Evolutionary conservation across 2,888 invertebrate species (phyloP).

Genomic region (Tribolium freemani): DNA sequence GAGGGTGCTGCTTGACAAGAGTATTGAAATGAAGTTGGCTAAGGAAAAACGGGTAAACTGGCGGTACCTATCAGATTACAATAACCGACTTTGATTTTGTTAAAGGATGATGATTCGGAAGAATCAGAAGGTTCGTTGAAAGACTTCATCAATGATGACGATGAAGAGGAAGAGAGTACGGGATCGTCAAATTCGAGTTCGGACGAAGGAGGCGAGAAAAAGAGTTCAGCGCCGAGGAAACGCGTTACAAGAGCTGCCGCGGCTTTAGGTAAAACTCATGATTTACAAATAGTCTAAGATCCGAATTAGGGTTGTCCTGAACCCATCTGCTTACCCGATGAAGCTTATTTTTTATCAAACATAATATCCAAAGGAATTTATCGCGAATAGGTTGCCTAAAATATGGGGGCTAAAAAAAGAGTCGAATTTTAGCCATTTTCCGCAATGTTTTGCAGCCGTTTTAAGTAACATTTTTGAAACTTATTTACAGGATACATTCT

Average conservation of each 20-base stretch:
- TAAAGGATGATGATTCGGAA: constrained; percentile 46
- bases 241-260: constrained; percentile 71
- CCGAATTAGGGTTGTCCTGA: too few relatives aligned
- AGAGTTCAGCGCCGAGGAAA: constrained; percentile 39
- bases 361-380: too few relatives aligned
- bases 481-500: too few relatives aligned
- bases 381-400: too few relatives aligned
- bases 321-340: too few relatives aligned
- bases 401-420: too few relatives aligned
- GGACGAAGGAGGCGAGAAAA: constrained; percentile 11
- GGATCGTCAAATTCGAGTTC: constrained; percentile 42
- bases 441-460: too few relatives aligned
- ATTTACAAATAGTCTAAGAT: too few relatives aligned
- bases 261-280: constrained; percentile 55
- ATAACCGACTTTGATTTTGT: background rate
- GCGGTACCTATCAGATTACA: background rate
- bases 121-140: constrained; percentile 81
- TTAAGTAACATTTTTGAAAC: too few relatives aligned
- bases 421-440: too few relatives aligned
- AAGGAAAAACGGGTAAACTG: constrained; percentile 51
- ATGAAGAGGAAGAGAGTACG: constrained; percentile 28
- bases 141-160: constrained; percentile 80
- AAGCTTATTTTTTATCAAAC: too few relatives aligned
- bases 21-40: constrained; percentile 57
- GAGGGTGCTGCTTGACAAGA: constrained; percentile 74